A percentile compares a stretch with the other conserved stretches of the same genome.
Evolutionary conservation across 2,888 invertebrate genomes (phyloP).

Genomic region (Campoplex nolae): DNA sequence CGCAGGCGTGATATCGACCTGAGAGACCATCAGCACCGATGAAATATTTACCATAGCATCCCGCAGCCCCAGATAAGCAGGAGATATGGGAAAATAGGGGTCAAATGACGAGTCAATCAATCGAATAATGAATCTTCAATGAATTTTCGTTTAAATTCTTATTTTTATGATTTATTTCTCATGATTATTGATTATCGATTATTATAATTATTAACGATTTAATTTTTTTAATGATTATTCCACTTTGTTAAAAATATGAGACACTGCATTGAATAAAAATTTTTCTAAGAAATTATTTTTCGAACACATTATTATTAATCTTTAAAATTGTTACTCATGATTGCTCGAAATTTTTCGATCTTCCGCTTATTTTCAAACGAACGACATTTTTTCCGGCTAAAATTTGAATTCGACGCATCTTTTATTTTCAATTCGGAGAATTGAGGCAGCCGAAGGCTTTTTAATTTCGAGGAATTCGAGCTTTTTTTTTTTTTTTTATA

Average conservation of each 20-base stretch:
- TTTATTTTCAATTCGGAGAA: too few relatives aligned
- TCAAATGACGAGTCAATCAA: slow-evolving; percentile 1
- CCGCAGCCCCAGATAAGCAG: slow-evolving; percentile 19
- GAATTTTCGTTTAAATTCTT: not conserved
- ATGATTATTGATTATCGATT: too few relatives aligned
- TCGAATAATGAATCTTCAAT: not conserved
- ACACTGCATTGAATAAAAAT: not conserved
- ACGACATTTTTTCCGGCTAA: too few relatives aligned
- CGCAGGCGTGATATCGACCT: slow-evolving; percentile 81
- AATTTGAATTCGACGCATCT: not conserved
- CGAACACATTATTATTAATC: too few relatives aligned
- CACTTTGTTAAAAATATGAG: not conserved
- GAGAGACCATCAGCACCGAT: slow-evolving; percentile 66
- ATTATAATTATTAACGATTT: not conserved
- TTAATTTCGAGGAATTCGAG: too few relatives aligned
- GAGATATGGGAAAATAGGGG: slow-evolving; percentile 31
- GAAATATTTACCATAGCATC: slow-evolving; percentile 35
- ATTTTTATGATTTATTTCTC: too few relatives aligned
- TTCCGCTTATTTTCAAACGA: too few relatives aligned
- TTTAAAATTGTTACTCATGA: too few relatives aligned
- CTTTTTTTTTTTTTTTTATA: not conserved
- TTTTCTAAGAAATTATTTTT: too few relatives aligned
- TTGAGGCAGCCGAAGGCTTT: too few relatives aligned
- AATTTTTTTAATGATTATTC: not conserved
- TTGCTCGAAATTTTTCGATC: too few relatives aligned